Conservation (phyloP, 2,113 vertebrate genomes). For the Danionella cerebrum region DNA sequence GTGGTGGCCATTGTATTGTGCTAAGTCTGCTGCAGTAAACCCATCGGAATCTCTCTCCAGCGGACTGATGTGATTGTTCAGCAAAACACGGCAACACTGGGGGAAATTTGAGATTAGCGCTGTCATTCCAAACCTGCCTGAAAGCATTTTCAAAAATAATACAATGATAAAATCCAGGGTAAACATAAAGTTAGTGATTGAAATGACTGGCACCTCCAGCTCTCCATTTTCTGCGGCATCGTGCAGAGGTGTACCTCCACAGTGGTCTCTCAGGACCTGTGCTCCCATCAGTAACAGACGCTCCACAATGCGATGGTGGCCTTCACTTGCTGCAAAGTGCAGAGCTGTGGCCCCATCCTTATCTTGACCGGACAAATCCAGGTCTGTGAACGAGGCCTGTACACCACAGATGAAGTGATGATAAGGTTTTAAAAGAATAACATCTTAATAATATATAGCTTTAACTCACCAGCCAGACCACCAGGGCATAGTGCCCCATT, state of each 20-base stretch:
- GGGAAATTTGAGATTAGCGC: neutral
- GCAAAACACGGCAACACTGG: slow-evolving; percentile 73
- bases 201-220: slow-evolving; percentile 59
- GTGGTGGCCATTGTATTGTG: slow-evolving; percentile 71
- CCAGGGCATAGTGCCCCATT: slow-evolving; percentile 69
- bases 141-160: neutral
- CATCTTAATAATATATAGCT: neutral
- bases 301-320: slow-evolving; percentile 73
- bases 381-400: slow-evolving; percentile 67
- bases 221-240: slow-evolving; percentile 79
- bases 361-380: slow-evolving; percentile 61
- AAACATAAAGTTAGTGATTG: neutral
- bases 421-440: neutral
- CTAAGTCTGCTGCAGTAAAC: slow-evolving; percentile 69
- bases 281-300: slow-evolving; percentile 68
- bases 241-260: slow-evolving; percentile 78
- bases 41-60: slow-evolving; percentile 67
- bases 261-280: slow-evolving; percentile 65
- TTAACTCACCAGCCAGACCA: slow-evolving; percentile 73
- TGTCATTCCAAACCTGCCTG: neutral
- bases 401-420: neutral
- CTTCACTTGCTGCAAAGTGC: slow-evolving; percentile 78
- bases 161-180: neutral
- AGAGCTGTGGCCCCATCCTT: slow-evolving; percentile 74
- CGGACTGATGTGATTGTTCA: slow-evolving; percentile 61